Base-by-base conservation (phyloP, 64 coral and sea anemone genomes). In the Anthopleura sola region DNA sequence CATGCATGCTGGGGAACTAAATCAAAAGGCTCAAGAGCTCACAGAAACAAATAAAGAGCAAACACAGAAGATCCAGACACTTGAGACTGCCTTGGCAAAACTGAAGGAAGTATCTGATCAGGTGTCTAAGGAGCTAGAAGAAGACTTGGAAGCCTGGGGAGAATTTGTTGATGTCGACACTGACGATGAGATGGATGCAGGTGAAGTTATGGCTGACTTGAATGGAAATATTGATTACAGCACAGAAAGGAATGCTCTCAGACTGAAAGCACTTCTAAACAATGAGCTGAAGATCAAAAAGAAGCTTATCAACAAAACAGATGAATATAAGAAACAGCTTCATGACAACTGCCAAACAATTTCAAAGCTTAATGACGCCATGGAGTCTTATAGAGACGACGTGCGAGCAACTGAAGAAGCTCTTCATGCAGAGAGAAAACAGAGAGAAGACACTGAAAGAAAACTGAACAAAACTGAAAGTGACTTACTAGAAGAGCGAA, bases 91-190 rank as follows among this genome's bases (percentile, higher is more conserved):
- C 16, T 53, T 81, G 26, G 38, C 12, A 53, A 81, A 81, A 53
- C 39, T 81, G 15, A 81, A 53, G 17, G 78, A 49, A 81, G 12
- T 81, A 26, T 81, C 78, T 31, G 68, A 37, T 56, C 48, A 85
- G 34, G 23, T 85, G 49, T 75, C 88, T 23, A 55, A 85, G 29
- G 88, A 90, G 46, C 88, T 90, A 6, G 49, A 82, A 49, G 75
- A 90, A 48, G 93, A 95, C 34, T 23, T 92, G 49, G 90, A 92
- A 38, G 31, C n/a, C 15, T 71, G 66, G 26, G 66, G 66, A 71
- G n/a, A 32, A 85, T 87, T 29, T 75, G 80, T 15, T 29, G 31
- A 34, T 71, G 66, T 24, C 39, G 40, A 44, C 40, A 44, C 40
- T 31, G 29, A 29, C 17, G 66, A 71, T 34, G 29, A 71, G 29